Evolutionary conservation across 2,888 invertebrate species (phyloP), one percentile per base, ranked within the genome.

Genomic region (Caradrina kadenii): DNA sequence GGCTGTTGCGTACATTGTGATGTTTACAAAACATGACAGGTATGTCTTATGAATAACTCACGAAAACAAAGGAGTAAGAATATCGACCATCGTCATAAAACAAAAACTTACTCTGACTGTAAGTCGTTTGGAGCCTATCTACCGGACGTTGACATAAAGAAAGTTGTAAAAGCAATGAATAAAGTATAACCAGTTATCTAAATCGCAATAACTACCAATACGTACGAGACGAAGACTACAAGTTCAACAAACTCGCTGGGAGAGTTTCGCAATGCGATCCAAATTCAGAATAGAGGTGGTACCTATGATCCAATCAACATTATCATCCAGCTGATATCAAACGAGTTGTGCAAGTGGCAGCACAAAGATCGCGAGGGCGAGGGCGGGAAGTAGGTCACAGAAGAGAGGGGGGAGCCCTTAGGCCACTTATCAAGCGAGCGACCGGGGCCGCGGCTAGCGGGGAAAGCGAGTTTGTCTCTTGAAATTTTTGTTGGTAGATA

Each of bases 311-410:
- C 84, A 90, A 90, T 92, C 89, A 84, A 86, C 88, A 90, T 89
- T 92, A 93, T 93, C 92, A 92, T 93, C 92, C 94, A 94, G 94
- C 94, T 95, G 94, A 94, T 95, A 94, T 90, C 89, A 88, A 84
- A 78, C 84, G 87, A 88, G 93, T 94, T 94, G 94, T 94, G 94
- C 94, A 95, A 95, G 94, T 93, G 90, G 87, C 93, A 91, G 93
- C 93, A 92, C 93, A 94, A 93, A 94, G 94, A 95, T 94, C 94
- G 93, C 90, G 89, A 92, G 93, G 93, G 92, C 93, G 92, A 89
- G 90, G 91, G 90, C 87, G 89, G 91, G 81, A 90, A 89, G 86
- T 92, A 90, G 92, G 93, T 93, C 91, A 90, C 76, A 77, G 89
- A 87, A 87, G 91, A 63, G 88, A 80, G 89, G 89, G 88, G 91